Percentiles rank a stretch among this genome's conserved stretches.
phyloP scores from a whole-genome alignment of 2,113 vertebrate genomes.

The Actenoides hombroni region DNA sequence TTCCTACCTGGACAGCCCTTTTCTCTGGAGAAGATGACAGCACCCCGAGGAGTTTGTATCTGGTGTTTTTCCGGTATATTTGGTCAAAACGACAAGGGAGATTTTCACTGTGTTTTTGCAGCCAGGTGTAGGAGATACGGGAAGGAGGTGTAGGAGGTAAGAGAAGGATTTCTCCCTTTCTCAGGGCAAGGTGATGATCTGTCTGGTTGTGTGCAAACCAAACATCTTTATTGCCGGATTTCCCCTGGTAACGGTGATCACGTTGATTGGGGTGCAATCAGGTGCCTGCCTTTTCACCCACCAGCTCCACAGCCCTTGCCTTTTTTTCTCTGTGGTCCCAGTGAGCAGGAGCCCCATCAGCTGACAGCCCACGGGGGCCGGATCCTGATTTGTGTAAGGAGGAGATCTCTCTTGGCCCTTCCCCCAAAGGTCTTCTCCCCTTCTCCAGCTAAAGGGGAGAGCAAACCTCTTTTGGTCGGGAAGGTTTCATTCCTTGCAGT shows the following conservation, averaged over 20 bases:
- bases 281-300: not conserved
- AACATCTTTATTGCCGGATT: not conserved
- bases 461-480: not conserved
- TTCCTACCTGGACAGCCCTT: no score
- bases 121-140: not conserved
- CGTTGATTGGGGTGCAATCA: not conserved
- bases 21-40: not conserved
- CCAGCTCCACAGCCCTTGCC: not conserved
- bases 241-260: not conserved
- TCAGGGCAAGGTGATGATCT: not conserved
- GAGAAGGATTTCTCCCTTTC: not conserved
- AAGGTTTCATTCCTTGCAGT: not conserved
- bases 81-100: not conserved
- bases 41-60: not conserved
- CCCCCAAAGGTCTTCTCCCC: not conserved
- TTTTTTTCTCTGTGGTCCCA: not conserved
- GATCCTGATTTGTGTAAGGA: not conserved
- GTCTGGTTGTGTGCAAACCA: not conserved
- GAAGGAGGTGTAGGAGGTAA: not conserved
- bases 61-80: not conserved
- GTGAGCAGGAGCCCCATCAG: not conserved
- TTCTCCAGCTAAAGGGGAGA: not conserved
- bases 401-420: not conserved
- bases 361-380: not conserved
- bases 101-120: no score